Base-by-base conservation (phyloP, 2,113 vertebrate species). In the Puffinus mauretanicus region DNA sequence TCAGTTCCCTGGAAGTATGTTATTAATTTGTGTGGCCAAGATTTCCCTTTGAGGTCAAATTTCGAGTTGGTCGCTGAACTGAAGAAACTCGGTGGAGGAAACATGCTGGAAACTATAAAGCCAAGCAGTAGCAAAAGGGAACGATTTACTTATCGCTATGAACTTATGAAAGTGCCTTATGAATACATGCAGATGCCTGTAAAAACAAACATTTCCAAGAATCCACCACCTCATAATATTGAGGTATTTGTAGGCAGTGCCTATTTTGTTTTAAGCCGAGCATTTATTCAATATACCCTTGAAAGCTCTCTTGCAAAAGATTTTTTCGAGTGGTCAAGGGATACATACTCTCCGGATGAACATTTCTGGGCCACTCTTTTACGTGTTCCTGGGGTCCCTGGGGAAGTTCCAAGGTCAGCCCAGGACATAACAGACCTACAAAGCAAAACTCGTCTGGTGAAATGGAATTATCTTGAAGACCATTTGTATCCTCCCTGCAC, bases 331-430 rank as follows among this genome's bases (percentile, higher is more conserved):
- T 99, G 99, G 99, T 99, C 98, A 17, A 97, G 98, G 94, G 99
- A 99, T 93, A 99, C 99, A 0, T 99, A 98, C 95, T 99, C 99
- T 16, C 99, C 99, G 0, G 99, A 99, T 83, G 99, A 99, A 85
- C 99, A 99, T 93, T 99, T 99, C 95, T 99, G 99, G 99, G 99
- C 99, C 54, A 99, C 99, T 5, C 97, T 99, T 60, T 98, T 97
- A 76, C 98, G 99, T 52, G 86, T 99, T 25, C 99, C 61, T 46
- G 69, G 98, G 4, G 96, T 98, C 7, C 99, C 99, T 4, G 99
- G 99, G 4, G 98, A 98, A 90, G 92, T 99, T 90, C 95, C 98
- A 62, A 97, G 98, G 70, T 97, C 98, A 1, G 90, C 97, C 61
- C 95, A 98, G 2, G 99, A 99, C 32, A 94, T 99, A 84, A 99